Evolutionary conservation across 2,888 invertebrate species (phyloP).

Genomic region (Zaprionus obscuricornis): DNA sequence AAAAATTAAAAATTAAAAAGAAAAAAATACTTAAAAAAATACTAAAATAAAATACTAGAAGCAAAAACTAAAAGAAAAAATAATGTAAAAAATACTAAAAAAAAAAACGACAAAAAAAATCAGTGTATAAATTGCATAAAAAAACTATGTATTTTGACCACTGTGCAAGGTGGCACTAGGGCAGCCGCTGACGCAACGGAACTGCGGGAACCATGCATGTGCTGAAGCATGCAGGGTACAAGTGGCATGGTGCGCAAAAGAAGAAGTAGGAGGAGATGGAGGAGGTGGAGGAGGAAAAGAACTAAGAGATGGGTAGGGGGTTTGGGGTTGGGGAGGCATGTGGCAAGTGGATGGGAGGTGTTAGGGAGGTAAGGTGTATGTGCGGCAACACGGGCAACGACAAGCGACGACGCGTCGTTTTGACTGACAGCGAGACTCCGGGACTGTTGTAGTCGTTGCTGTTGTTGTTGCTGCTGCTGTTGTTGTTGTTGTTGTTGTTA

Average conservation of each 20-base stretch:
- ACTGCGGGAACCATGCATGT: slow-evolving; percentile 58
- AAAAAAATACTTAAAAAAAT: no score
- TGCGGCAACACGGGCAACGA: slow-evolving; percentile 14
- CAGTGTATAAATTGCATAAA: no score
- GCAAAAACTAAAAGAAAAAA: no score
- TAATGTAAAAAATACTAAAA: no score
- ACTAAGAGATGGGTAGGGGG: background rate
- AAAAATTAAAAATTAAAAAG: no score
- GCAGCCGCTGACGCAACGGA: slow-evolving; percentile 62
- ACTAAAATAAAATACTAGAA: no score
- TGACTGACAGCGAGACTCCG: slow-evolving; percentile 56
- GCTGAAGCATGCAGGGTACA: slow-evolving; percentile 36
- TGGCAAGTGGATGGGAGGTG: background rate
- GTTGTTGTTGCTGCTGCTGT: slow-evolving; percentile 11
- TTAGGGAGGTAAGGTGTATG: background rate
- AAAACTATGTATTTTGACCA: no score
- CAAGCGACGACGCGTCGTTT: slow-evolving; percentile 56
- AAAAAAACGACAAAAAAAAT: background rate
- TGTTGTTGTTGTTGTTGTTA: background rate
- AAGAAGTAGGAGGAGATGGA: no score
- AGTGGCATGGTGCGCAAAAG: background rate
- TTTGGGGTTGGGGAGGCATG: background rate
- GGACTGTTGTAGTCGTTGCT: no score
- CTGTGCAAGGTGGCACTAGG: no score
- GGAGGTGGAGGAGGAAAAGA: background rate